Base-by-base conservation (phyloP, 2,113 vertebrate species). In the Addax nasomaculatus region DNA sequence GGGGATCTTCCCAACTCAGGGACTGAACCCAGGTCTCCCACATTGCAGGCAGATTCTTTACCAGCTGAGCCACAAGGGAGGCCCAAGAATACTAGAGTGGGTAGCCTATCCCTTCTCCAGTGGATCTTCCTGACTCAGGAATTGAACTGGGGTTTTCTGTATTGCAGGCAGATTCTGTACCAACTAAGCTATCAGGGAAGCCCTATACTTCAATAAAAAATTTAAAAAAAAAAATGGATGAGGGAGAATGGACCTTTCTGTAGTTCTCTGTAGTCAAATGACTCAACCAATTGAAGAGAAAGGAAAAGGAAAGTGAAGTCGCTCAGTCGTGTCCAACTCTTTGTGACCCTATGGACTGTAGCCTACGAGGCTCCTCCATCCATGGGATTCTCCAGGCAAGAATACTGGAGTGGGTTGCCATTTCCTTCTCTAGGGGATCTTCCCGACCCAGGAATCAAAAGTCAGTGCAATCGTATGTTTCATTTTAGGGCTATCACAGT, bases 331-430 rank as follows among this genome's bases (percentile, higher is more conserved):
- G 67, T 39, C 67, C n/a, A 23, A 73, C n/a, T 73, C 67, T 23
- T 39, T 39, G n/a, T 0, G 0, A 39, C 67, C 19, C 67, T 21
- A 23, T 39, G 67, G n/a, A 23, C n/a, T 39, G 17, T 39, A 39
- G n/a, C 67, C 67, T 73, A 23, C 1, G 0, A 39, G 67, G 67
- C n/a, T 73, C 67, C 21, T 73, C 67, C n/a, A 6, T 23, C 67
- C 19, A 23, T 39, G 67, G n/a, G n/a, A 73, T 39, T 73, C n/a
- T 73, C 67, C 67, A 25, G 36, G 36, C 67, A 73, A 73, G 36
- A 73, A 6, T 73, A 13, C 36, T 73, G 67, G 36, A 39, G 19
- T 39, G 67, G 19, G 67, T 6, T 73, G 36, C 67, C 21, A 13
- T 73, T 73, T 39, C 36, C 36, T 73, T 25, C 67, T 13, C 36